phyloP scores from a whole-genome alignment of 2,888 invertebrate species.

The Xestoiulus laeticollis region DNA sequence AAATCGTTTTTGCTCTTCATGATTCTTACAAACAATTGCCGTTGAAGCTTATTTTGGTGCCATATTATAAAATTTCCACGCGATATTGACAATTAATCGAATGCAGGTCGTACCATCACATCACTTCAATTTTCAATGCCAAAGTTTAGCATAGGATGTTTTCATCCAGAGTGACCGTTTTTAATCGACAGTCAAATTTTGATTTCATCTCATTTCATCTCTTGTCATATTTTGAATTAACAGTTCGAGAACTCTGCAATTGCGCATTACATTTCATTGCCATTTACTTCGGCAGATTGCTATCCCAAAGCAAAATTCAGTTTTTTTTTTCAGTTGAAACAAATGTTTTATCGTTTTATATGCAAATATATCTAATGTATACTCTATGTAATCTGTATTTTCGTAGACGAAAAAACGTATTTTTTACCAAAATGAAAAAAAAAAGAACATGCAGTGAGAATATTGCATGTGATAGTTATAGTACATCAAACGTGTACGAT shows the following conservation, averaged over 20 bases:
- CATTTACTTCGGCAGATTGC: neutral
- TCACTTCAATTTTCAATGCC: conserved; percentile 4
- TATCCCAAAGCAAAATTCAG: neutral
- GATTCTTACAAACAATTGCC: neutral
- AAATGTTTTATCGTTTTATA: conserved; percentile 38
- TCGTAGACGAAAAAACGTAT: conserved; percentile 35
- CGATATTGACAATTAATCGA: neutral
- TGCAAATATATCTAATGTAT: conserved; percentile 3
- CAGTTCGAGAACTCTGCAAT: neutral
- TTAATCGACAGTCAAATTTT: neutral
- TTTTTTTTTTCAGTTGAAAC: neutral
- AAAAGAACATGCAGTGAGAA: neutral
- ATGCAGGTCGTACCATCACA: neutral
- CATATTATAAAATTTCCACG: neutral
- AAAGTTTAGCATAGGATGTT: neutral
- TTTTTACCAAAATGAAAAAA: conserved; percentile 15
- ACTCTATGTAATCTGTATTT: conserved; percentile 19
- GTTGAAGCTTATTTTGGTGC: conserved; percentile 1
- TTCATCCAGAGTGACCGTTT: neutral
- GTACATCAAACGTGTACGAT: neutral
- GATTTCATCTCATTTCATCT: neutral
- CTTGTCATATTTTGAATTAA: neutral
- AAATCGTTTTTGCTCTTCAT: neutral
- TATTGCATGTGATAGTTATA: neutral
- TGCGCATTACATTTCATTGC: neutral